Percentiles rank a stretch among this genome's conserved stretches.
Evolutionary conservation across 2,113 vertebrate genomes (phyloP).

Genomic region (Vimba vimba): DNA sequence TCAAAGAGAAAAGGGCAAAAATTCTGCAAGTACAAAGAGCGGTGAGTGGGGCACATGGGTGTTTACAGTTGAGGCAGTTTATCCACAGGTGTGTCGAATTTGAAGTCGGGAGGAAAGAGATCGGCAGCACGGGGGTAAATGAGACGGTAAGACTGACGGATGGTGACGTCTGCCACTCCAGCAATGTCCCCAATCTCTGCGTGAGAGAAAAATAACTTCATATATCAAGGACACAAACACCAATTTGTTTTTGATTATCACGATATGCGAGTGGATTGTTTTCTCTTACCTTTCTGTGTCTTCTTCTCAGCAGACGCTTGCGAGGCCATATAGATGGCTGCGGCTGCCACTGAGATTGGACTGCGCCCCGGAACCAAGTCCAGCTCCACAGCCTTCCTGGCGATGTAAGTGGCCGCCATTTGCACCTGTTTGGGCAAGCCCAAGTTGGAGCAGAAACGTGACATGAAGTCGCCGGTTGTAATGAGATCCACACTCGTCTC

Average conservation of each 20-base stretch:
- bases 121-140: conserved; percentile 98
- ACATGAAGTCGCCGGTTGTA: conserved; percentile 99
- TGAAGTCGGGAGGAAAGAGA: conserved; percentile 97
- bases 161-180: conserved; percentile 98
- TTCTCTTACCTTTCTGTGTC: conserved; percentile 91
- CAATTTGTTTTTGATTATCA: neutral
- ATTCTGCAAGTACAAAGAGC: conserved; percentile 61
- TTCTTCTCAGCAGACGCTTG: conserved; percentile 97
- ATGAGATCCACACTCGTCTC: conserved; percentile 99
- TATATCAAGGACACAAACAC: neutral
- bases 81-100: conserved; percentile 98
- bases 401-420: conserved; percentile 96
- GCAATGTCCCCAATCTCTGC: conserved; percentile 98
- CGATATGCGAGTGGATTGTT: neutral
- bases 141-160: conserved; percentile 95
- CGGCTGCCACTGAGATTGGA: conserved; percentile 96
- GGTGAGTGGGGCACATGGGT: conserved; percentile 35
- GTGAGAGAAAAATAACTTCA: conserved; percentile 49
- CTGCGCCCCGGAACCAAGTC: conserved; percentile 97
- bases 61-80: conserved; percentile 94
- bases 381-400: conserved; percentile 93
- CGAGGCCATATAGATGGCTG: conserved; percentile 99
- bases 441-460: conserved; percentile 97
- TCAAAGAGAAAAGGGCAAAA: conserved; percentile 58
- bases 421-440: conserved; percentile 97